Base-by-base conservation (phyloP, 2,113 vertebrate genomes). In the Alethe castanea region DNA sequence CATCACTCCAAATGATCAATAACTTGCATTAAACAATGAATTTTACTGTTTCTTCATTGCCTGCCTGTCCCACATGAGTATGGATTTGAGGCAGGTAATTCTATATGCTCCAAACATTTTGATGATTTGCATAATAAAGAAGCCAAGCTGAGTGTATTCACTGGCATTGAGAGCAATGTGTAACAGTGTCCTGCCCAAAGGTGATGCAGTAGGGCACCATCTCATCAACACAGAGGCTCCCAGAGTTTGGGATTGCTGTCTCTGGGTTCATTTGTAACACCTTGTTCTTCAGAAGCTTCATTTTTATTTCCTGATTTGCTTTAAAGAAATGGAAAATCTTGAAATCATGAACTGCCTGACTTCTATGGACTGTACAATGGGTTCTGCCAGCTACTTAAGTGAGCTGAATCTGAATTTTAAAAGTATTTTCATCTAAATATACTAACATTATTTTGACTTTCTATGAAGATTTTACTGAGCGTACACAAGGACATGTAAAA, bases 21-120 rank as follows among this genome's bases (percentile, higher is more conserved):
- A 94, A 96, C 81, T 73, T 91, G 42, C 84, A 81, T 80, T 92
- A 88, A 84, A 91, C 65, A 66, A 72, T 26, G 54, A 76, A 91
- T 90, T 92, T 94, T 65, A 81, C 81, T 84, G 71, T 84, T 86
- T 90, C 23, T 20, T 61, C 42, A 89, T 56, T 96, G 95, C 96
- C 94, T 80, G 69, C 52, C 35, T 76, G 85, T 73, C 24, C 31
- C 28, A 53, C 9, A 4, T 38, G 84, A 56, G 45, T 17, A 82
- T 90, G 60, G 90, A 91, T 95, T 94, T 86, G 40, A 73, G 53
- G 80, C 60, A 50, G 47, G 17, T 70, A 56, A 76, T 82, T 81
- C 31, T 81, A 87, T 26, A 24, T 67, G 44, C 67, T 81, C 78
- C 66, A 69, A 22, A 71, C 82, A 80, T 90, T 92, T 86, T 80